Evolutionary conservation across 2,797 vertebrate genomes (phyloP), one percentile per base, ranked within the genome.

Genomic region (Brachymystax lenok): DNA sequence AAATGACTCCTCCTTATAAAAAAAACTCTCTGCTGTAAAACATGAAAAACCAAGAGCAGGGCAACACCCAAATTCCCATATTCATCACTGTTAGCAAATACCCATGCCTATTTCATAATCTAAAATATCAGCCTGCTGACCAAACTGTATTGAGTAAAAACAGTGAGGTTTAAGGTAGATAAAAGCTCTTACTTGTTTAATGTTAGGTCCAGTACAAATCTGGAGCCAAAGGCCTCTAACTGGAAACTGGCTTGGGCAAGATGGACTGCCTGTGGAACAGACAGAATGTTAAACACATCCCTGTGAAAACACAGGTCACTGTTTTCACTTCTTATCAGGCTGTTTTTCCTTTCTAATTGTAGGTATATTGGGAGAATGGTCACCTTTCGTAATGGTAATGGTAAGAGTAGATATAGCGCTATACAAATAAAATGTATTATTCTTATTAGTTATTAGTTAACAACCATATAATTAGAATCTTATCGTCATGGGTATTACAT

Each of bases 241-340:
- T 98, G 97, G 93, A 99, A 99, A 90, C 96, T 98, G 87, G 96
- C 94, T 88, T 98, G 96, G 86, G 98, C 96, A 79, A 99, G 95
- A 90, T 99, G 97, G 80, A 98, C 93, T 73, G 93, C 93, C 98
- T 99, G 88, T 59, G 52, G 35, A 50, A 85, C 81, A 88, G 69
- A 88, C 73, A 84, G 72, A 71, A 61, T 30, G 40, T 13, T 46
- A 12, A 35, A 27, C 70, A 8, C 69, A 12, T 40, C 35, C 1
- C 35, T 40, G 35, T 40, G 35, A 40, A 40, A 40, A 40, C 30
- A 19, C 16, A 74, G 77, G 61, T 72, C 75, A 68, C 5, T 63
- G 50, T 73, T 64, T 56, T 56, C 35, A 27, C 73, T 30, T 46
- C 40, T 46, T 17, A 40, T 40, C 30, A n/a, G 0, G 50, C 7